Conservation (phyloP, 2,113 vertebrate genomes). For the Otocyon megalotis region DNA sequence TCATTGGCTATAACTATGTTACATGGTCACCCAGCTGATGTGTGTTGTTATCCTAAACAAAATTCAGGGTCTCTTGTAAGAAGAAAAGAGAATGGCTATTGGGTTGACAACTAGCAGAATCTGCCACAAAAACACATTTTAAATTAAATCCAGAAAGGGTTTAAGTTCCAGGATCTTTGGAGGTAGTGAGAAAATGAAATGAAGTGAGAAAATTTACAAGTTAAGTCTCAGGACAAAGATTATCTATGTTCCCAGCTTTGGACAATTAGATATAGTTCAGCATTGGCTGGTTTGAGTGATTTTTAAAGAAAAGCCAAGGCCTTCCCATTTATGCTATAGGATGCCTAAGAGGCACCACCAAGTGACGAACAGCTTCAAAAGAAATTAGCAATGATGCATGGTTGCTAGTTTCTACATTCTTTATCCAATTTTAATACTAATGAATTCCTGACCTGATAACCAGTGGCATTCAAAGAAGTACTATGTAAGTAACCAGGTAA, state of each 20-base stretch:
- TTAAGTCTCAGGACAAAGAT: neutral
- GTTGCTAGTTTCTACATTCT: neutral
- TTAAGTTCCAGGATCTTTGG: neutral
- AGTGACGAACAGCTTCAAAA: neutral
- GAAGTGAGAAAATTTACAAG: neutral
- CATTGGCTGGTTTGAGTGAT: neutral
- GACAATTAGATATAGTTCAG: neutral
- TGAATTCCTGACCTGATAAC: neutral
- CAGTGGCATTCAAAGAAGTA: neutral
- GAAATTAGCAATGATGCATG: neutral
- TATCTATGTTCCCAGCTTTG: neutral
- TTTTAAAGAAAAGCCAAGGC: neutral
- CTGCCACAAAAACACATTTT: neutral
- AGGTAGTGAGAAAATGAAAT: conserved; percentile 22
- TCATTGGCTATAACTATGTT: neutral
- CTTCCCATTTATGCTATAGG: neutral
- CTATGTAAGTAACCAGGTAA: neutral
- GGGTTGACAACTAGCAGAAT: neutral
- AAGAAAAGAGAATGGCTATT: neutral
- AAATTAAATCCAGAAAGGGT: neutral
- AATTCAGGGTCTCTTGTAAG: neutral
- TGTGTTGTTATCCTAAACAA: neutral
- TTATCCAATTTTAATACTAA: neutral
- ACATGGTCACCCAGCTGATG: neutral
- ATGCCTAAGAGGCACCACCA: neutral